phyloP scores from a whole-genome alignment of 2,888 invertebrate species.

The Anthrax anthrax region DNA sequence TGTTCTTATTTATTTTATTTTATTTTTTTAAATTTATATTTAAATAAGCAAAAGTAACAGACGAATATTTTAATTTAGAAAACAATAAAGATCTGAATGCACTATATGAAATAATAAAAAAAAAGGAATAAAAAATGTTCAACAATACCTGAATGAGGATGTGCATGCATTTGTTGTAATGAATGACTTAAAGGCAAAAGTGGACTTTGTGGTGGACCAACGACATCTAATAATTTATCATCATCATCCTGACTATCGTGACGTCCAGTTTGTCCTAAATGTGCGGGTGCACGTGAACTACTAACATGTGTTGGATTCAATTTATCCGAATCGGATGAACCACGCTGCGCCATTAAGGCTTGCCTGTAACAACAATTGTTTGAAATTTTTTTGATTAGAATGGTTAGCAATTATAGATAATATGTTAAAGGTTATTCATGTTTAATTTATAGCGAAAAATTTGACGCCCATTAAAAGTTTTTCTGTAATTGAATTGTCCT shows the following conservation, averaged over 20 bases:
- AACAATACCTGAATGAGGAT: constrained; percentile 35
- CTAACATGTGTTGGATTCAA: constrained; percentile 42
- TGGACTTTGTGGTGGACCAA: constrained; percentile 73
- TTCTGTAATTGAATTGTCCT: too few relatives aligned
- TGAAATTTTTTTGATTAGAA: constrained; percentile 6
- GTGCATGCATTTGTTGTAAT: constrained; percentile 35
- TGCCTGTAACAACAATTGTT: constrained; percentile 50
- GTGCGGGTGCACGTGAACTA: constrained; percentile 33
- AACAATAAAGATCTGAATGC: not conserved
- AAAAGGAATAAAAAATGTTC: constrained; percentile 3
- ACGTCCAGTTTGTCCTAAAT: constrained; percentile 32
- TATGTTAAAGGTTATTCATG: too few relatives aligned
- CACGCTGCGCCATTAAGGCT: constrained; percentile 40
- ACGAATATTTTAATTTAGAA: not conserved
- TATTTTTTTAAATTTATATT: not conserved
- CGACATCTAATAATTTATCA: constrained; percentile 73
- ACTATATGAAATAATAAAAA: not conserved
- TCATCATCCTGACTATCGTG: constrained; percentile 54
- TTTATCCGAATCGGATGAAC: constrained; percentile 36
- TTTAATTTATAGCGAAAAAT: not conserved
- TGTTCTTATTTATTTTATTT: not conserved
- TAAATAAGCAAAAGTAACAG: not conserved
- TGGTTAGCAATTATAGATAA: constrained; percentile 12
- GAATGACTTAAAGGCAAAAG: constrained; percentile 44
- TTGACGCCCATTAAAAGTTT: not conserved